These are phyloP conservation scores for Esperia sulphurella DNA, from an alignment of 2,888 invertebrate genomes.

Conservation along the genomic window DNA sequence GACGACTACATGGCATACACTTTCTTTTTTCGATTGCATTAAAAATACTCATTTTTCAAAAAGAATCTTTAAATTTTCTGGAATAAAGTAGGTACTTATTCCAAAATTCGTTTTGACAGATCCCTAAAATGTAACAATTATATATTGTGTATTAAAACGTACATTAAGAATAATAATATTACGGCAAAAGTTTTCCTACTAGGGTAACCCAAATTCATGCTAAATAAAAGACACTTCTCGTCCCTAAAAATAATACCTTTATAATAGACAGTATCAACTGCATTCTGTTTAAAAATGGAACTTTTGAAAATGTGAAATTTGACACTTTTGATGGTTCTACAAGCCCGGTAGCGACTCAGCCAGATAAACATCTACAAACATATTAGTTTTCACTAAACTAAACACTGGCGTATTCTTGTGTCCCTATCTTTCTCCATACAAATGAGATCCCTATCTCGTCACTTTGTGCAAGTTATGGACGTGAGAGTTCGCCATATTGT, in stretches of 20 bases:
- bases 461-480: constrained; percentile 46
- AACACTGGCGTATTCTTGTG: constrained; percentile 22
- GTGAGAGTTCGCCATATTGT: constrained; percentile 32
- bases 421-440: constrained; percentile 19
- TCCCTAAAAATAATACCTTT: constrained; percentile 14
- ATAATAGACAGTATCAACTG: constrained; percentile 12
- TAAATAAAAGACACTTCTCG: constrained; percentile 5
- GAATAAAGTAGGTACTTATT: no score
- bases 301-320: constrained; percentile 36
- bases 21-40: no score
- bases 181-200: constrained; percentile 3
- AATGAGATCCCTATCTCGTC: constrained; percentile 33
- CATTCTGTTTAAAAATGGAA: constrained; percentile 11
- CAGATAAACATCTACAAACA: constrained; percentile 63
- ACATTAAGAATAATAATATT: no score
- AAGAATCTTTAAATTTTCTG: no score
- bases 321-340: constrained; percentile 26
- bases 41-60: no score
- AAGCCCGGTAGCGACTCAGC: constrained; percentile 39
- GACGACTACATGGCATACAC: no score
- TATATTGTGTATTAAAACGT: no score
- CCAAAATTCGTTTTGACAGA: no score
- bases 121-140: no score
- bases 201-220: constrained; percentile 4
- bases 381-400: constrained; percentile 73